Base-by-base conservation (phyloP, 2,888 invertebrate genomes). In the Cryptops parisi region DNA sequence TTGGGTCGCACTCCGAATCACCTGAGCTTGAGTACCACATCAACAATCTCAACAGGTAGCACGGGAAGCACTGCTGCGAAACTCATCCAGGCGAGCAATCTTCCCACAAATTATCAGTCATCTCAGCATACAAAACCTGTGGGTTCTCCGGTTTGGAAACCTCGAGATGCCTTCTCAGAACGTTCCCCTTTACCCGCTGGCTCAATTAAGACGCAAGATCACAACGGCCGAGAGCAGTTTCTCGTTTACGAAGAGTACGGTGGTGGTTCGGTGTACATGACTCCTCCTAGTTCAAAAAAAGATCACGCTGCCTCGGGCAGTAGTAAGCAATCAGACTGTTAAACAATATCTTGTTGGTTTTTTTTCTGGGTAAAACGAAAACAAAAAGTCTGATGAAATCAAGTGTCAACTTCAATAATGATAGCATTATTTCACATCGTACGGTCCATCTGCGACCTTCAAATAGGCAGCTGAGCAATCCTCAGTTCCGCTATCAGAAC, bases 141-240 rank as follows among this genome's bases (percentile, higher is more conserved):
- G 84, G 91, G 91, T 76, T 93, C 93, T 74, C 94, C 94, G 73
- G 86, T 94, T 76, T 94, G 93, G 93, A 93, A 93, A 80, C 91
- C 90, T 76, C 83, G 91, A 76, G 89, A 90, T 78, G 60, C 59
- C 41, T 68, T 74, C 64, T 72, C 76, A 47, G 74, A 75, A 66
- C 51, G 59, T 65, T 73, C 74, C 59, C 57, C 60, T 19, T 54
- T 58, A 43, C 57, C 58, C 1, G 49, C 52, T 5, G 41, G 17
- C n/a, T 26, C 52, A 24, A n/a, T n/a, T n/a, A 23, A 40, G 22
- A 39, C 50, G 38, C 52, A 57, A 21, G 46, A 52, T 27, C 54
- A 58, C 21, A 55, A 57, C 21, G 25, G 52, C 17, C 55, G 57
- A 44, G 55, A 60, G 54, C 61, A 60, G 49, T 59, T 56, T 48